phyloP scores from a whole-genome alignment of 2,888 invertebrate species.

The Lasioglossum leucozonium region DNA sequence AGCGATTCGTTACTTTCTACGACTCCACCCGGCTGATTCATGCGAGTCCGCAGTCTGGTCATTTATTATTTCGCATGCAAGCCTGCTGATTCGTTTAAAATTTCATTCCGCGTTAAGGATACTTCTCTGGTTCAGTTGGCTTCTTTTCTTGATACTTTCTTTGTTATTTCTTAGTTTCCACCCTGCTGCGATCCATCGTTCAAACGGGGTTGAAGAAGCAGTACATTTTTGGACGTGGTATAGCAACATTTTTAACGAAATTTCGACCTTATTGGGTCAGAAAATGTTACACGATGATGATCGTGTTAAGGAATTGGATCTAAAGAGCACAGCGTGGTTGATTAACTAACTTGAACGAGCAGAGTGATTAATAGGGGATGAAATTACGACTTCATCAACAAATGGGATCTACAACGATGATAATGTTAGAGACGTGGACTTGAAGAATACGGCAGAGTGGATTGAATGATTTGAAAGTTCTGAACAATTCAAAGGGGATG shows the following conservation, averaged over 20 bases:
- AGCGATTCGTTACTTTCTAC: background rate
- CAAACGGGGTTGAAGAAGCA: background rate
- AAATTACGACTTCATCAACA: background rate
- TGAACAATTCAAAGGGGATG: background rate
- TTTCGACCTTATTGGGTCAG: too few species aligned
- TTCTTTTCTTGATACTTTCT: background rate
- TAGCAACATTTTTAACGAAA: background rate
- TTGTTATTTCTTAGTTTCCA: background rate
- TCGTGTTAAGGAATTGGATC: background rate
- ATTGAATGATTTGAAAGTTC: too few species aligned
- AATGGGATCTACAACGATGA: background rate
- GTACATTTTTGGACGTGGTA: background rate
- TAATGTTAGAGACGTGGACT: background rate
- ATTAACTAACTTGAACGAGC: background rate
- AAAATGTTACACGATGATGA: background rate
- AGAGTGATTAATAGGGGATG: background rate
- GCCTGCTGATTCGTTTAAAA: conserved; percentile 2
- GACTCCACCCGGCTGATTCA: background rate
- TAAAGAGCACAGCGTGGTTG: background rate
- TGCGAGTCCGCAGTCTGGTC: background rate
- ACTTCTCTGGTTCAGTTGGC: background rate
- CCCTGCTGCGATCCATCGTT: background rate
- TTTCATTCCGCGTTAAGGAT: background rate
- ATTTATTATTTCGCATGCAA: conserved; percentile 2
- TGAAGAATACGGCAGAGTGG: background rate